A percentile compares a stretch with the other conserved stretches of the same genome.
phyloP scores from a whole-genome alignment of 2,113 vertebrate species.

The Notothenia rossii region DNA sequence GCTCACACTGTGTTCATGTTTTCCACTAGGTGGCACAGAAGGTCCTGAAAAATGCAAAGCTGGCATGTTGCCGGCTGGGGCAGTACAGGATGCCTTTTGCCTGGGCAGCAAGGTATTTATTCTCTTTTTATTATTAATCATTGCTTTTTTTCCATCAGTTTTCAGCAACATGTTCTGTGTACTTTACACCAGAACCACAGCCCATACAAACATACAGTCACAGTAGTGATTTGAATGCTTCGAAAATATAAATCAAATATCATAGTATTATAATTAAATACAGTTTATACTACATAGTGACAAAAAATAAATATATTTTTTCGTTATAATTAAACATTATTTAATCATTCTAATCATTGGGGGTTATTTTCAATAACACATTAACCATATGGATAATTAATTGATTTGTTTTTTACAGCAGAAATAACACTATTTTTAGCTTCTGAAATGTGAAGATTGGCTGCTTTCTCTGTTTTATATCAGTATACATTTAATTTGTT shows the following conservation, averaged over 20 bases:
- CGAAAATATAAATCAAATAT: neutral
- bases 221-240: neutral
- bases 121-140: neutral
- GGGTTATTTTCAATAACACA: neutral
- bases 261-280: neutral
- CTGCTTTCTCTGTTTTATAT: neutral
- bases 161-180: neutral
- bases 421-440: neutral
- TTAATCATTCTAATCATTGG: neutral
- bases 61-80: constrained; percentile 93
- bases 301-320: too few species aligned
- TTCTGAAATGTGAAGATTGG: neutral
- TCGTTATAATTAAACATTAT: too few species aligned
- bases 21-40: constrained; percentile 94
- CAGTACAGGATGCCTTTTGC: constrained; percentile 98
- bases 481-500: neutral
- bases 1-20: constrained; percentile 34
- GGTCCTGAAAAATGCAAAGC: constrained; percentile 97
- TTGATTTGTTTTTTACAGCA: too few species aligned
- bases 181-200: too few species aligned
- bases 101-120: constrained; percentile 94
- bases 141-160: neutral
- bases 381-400: neutral
- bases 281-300: neutral
- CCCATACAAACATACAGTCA: neutral